Base-by-base conservation (phyloP, 2,888 invertebrate species). In the Nasonia oneida region DNA sequence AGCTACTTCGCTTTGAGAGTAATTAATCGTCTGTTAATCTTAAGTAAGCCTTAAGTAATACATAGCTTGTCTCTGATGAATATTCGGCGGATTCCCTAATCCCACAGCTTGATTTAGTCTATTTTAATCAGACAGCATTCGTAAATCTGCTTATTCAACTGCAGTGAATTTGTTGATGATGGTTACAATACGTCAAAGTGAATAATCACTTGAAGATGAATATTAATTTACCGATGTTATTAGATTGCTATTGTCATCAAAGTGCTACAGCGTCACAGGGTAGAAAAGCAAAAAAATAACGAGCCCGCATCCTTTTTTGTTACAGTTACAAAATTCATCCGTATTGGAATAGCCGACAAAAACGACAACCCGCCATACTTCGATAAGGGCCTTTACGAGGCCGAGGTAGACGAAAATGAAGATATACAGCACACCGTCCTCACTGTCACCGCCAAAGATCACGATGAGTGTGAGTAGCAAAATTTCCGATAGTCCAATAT, bases 341-440 rank as follows among this genome's bases (percentile, higher is more conserved):
- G 98, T 91, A 98, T 99, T 94, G 98, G 98, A 91, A 98, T 99
- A 93, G 98, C 98, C 91, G 99, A 99, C 95, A 99, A 98, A 95
- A 99, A 99, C 96, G 99, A 99, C 96, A 99, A 99, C 95, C 98
- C 98, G 88, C 99, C 99, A 88, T 98, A 98, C 94, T 99, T 99
- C 95, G 98, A 98, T 95, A 98, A 98, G 94, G 97, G 97, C 92
- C 95, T 98, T 91, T 98, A 99, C 94, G 98, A 98, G 94, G 98
- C 99, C 91, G 98, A 98, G 94, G 98, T 99, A 92, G 98, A 98
- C 94, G 99, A 99, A 94, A 98, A 99, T 96, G 98, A 98, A 94
- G 98, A 98, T 93, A 98, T 98, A 92, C 98, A 98, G 92, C 98
- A 98, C 94, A 98, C 98, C 88, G 98, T 98, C 77, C 97, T 99